Conservation (phyloP, 1,140 invertebrate genomes). For the Papilio polyxenes region DNA sequence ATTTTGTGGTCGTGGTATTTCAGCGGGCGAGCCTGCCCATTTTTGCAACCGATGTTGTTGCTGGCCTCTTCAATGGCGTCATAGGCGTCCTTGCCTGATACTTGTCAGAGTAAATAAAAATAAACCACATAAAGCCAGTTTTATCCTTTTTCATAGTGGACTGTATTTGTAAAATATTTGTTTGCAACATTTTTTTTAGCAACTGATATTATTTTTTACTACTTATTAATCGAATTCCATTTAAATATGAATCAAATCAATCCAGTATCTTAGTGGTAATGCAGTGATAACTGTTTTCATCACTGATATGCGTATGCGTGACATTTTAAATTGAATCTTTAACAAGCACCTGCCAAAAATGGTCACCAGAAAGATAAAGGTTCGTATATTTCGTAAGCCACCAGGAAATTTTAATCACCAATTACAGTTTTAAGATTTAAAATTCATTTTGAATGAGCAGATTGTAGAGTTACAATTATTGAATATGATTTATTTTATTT, state of each 20-base stretch:
- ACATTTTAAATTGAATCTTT: conserved; percentile 1
- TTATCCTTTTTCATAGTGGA: too few species aligned
- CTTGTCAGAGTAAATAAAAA: too few species aligned
- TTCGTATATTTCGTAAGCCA: background rate
- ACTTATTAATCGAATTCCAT: background rate
- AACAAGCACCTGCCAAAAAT: background rate
- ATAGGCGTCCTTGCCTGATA: too few species aligned
- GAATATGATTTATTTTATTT: background rate
- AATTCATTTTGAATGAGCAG: background rate
- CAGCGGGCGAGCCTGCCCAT: too few species aligned
- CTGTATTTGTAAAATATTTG: too few species aligned
- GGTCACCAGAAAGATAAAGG: background rate
- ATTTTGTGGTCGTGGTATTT: too few species aligned
- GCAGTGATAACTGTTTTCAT: background rate
- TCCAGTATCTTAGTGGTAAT: background rate
- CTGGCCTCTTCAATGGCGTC: too few species aligned
- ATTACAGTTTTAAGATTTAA: conserved; percentile 13
- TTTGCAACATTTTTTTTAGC: too few species aligned
- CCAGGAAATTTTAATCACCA: background rate
- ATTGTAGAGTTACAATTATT: background rate
- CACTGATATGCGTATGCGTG: background rate
- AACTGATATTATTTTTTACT: too few species aligned
- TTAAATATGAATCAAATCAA: background rate
- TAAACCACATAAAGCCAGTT: too few species aligned
- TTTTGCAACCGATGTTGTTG: too few species aligned